Evolutionary conservation across 2,797 vertebrate genomes (phyloP), one percentile per base, ranked within the genome.

Genomic region (Sebastiscus albofasciatus): DNA sequence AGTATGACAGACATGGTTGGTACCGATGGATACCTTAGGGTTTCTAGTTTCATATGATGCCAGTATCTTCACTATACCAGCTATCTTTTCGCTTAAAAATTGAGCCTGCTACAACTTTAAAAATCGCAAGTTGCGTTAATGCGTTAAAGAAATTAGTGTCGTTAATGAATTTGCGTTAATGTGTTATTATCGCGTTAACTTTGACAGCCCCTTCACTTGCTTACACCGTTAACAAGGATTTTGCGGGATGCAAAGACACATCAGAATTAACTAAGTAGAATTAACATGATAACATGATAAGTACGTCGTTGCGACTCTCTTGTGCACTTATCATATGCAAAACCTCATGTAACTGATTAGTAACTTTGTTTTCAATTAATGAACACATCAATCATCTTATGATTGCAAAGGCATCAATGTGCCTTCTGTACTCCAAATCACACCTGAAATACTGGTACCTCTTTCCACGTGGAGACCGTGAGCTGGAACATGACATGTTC

Each of bases 401-500:
- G 56, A 59, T 31, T 75, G 27, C 55, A 64, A 10, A 77, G 1
- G 2, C 22, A 14, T 67, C 11, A 72, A 4, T 36, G 12, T 69
- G 39, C 66, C 31, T 34, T 62, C 39, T 18, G 2, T 27, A 26
- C 24, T 65, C 64, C 0, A 29, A 24, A 22, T 29, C 70, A 62
- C 14, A 69, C 22, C 56, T 81, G 31, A 82, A 78, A 70, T 24
- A 46, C 33, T 65, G n/a, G 68, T 29, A 7, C 10, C 16, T 65
- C 10, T 72, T 75, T 71, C 22, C 10, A 66, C n/a, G 58, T 29
- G 8, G 16, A 69, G 20, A 54, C 31, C 20, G 31, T 65, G 31
- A 60, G 16, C 67, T 18, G 61, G 34, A 88, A 79, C 73, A 70
- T 56, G 84, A 69, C 71, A 36, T 61, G 67, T 77, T 62, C 29